phyloP scores from a whole-genome alignment of 1,140 invertebrate genomes.

The Acyrthosiphon pisum region DNA sequence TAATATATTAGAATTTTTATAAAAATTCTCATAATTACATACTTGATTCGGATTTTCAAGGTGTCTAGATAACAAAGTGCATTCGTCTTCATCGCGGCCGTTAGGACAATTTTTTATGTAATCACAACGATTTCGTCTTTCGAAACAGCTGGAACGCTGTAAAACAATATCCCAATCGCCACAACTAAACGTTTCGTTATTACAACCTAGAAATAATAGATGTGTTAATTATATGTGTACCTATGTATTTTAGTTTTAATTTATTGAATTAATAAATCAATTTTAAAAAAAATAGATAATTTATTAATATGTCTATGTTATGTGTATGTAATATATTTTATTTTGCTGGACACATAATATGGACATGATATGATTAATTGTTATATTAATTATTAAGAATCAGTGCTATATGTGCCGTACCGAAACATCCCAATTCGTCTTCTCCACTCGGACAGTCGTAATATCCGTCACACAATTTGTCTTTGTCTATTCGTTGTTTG shows the following conservation, averaged over 20 bases:
- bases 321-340: neutral
- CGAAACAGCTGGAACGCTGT: constrained; percentile 67
- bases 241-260: no score
- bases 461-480: constrained; percentile 80
- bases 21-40: neutral
- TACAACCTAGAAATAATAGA: constrained; percentile 68
- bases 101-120: constrained; percentile 72
- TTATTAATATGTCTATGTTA: neutral
- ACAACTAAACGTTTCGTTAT: constrained; percentile 71
- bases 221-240: no score
- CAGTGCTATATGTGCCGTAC: constrained; percentile 61
- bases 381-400: neutral
- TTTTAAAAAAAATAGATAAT: no score
- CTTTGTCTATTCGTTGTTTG: constrained; percentile 69
- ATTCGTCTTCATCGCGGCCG: constrained; percentile 77
- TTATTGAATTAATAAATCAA: no score
- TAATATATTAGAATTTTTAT: no score
- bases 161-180: constrained; percentile 65
- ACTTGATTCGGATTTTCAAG: constrained; percentile 59
- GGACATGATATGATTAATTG: neutral
- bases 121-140: constrained; percentile 72
- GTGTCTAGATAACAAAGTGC: constrained; percentile 62
- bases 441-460: constrained; percentile 75
- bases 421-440: constrained; percentile 79
- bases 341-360: neutral